These are phyloP conservation scores for Sesia bembeciformis DNA, from an alignment of 2,888 invertebrate genomes.

Conservation along the genomic window DNA sequence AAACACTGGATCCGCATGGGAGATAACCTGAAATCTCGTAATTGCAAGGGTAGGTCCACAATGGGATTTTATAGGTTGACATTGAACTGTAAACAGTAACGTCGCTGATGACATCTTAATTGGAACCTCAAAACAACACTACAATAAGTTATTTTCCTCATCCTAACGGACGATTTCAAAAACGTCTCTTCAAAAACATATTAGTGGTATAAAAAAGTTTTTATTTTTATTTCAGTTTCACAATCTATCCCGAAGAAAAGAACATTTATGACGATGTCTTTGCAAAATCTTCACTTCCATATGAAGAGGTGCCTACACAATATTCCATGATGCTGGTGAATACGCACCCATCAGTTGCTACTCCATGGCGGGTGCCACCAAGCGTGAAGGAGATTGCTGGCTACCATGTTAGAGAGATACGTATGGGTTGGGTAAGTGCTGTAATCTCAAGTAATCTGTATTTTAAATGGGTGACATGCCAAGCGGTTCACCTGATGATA, in stretches of 20 bases:
- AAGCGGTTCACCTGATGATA: background rate
- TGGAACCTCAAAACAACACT: too few relatives aligned
- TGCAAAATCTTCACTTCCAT: constrained; percentile 3
- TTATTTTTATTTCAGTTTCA: background rate
- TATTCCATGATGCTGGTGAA: constrained; percentile 9
- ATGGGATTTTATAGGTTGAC: too few relatives aligned
- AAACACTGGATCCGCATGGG: too few relatives aligned
- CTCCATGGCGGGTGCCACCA: constrained; percentile 7
- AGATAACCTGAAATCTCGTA: too few relatives aligned
- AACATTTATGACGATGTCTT: constrained; percentile 8
- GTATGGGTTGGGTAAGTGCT: background rate
- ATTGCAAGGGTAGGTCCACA: too few relatives aligned
- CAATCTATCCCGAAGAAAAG: constrained; percentile 4
- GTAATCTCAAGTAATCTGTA: too few relatives aligned
- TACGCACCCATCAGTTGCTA: constrained; percentile 7
- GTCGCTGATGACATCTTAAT: too few relatives aligned
- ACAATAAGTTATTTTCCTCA: too few relatives aligned
- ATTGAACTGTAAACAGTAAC: too few relatives aligned
- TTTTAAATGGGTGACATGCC: background rate
- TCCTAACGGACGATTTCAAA: too few relatives aligned
- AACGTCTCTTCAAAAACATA: too few relatives aligned
- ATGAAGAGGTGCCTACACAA: constrained; percentile 3
- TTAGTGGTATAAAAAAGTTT: too few relatives aligned
- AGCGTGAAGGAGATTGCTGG: constrained; percentile 10
- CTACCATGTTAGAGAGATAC: constrained; percentile 5